Base-by-base conservation (phyloP, 2,797 vertebrate species). In the Cottoperca gobio region DNA sequence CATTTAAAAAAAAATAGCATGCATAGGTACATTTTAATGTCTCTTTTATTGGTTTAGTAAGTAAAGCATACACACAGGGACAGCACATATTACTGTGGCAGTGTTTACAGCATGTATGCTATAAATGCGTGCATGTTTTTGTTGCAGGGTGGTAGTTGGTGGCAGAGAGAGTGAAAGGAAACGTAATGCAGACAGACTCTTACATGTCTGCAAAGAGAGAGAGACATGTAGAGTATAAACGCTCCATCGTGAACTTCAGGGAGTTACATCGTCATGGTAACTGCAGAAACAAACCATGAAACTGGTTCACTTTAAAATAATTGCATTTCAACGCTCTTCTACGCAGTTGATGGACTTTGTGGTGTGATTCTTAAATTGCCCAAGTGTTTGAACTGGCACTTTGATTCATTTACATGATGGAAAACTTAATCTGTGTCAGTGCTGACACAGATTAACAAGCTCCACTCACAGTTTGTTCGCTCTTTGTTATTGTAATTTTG, bases 281-380 rank as follows among this genome's bases (percentile, higher is more conserved):
- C 76, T 21, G 21, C 28, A 53, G 10, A 69, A 73, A 79, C 59
- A 77, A 78, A 67, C 48, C 13, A 31, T 61, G 4, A 70, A 24
- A 55, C n/a, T 58, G 14, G 24, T 63, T 17, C 45, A 65, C 1
- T 17, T 64, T 43, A 3, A 40, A 66, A 46, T 39, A 23, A 19
- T 57, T 17, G 7, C 21, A 2, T 26, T 73, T 76, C 24, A 24
- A 13, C 13, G 11, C 12, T 31, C 19, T 6, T 31, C 19, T 6
- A 3, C 6, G 5, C 53, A 12, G 17, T 13, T 59, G 74, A 59
- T 21, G 8, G 28, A 63, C 73, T 33, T 40, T 59, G 45, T 59
- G 73, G 21, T 43, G 14, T 14, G 6, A 57, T 54, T 60, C 26
- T 21, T 78, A 23, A 58, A 33, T 33, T 61, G 11, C 10, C 6